Base-by-base conservation (phyloP, 2,888 invertebrate genomes). In the Pyrocoelia pectoralis region DNA sequence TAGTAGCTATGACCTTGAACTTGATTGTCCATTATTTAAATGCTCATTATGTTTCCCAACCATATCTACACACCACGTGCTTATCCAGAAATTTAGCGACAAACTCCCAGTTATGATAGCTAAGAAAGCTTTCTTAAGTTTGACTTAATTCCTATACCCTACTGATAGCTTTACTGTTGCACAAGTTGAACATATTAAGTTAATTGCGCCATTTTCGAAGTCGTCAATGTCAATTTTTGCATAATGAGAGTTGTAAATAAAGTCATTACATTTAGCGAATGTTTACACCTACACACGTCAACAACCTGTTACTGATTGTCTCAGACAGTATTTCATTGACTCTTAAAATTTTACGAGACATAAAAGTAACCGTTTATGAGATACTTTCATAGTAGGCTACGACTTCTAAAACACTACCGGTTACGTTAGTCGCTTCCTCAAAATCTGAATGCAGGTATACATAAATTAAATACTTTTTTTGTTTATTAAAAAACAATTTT, bases 351-450 rank as follows among this genome's bases (percentile, higher is more conserved):
- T 81, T 81, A 81, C 78, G 79, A 77, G 76, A 74, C 80, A 80
- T 81, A 80, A 81, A 81, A 81, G 78, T 80, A 80, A 81, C 80
- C 81, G 80, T 81, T 81, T 81, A 82, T 80, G 79, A 77, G 74
- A 76, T 78, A 77, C 77, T 79, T 77, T 72, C 67, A 67, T 24
- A 59, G 59, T 59, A 53, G 53, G 43, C 53, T 46, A 29, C 43
- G 18, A 53, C 48, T 59, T 58, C 19, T 24, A 19, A 41, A 58
- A 14, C 17, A n/a, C 15, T 3, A 5, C 4, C 10, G 38, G 10
- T 14, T 58, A 52, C 51, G 43, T 41, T 57, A 49, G 33, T 41
- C 50, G 18, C 24, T 17, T 12, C 12, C n/a, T 38, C n/a, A 38
- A 38, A 38, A 12, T 38, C 3, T 24, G n/a, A n/a, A 24, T 24